Percentiles rank a stretch among this genome's conserved stretches.
These are phyloP conservation scores for Pheosia tremula DNA, from an alignment of 2,888 invertebrate genomes.

Conservation along the genomic window DNA sequence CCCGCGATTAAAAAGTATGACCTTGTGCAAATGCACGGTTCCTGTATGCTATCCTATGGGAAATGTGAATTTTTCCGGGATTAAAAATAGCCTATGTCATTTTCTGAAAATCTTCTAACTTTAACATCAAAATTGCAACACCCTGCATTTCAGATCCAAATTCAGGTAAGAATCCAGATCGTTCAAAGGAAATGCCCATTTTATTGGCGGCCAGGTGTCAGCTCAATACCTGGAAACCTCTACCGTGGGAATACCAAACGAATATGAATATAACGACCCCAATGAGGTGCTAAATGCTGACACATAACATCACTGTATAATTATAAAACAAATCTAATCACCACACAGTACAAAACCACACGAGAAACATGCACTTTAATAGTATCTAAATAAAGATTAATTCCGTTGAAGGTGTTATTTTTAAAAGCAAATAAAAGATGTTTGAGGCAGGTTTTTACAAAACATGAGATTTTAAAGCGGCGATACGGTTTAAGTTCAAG, in stretches of 20 bases:
- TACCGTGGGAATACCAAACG: conserved; percentile 42
- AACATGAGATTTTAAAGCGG: conserved; percentile 39
- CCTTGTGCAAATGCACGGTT: too few species aligned
- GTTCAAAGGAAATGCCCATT: neutral
- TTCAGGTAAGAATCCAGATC: neutral
- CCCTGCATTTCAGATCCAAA: neutral
- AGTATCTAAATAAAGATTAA: conserved; percentile 7
- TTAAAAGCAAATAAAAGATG: conserved; percentile 20
- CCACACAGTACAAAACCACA: neutral
- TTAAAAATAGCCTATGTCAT: too few species aligned
- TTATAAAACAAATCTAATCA: conserved; percentile 12
- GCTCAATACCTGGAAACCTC: conserved; percentile 33
- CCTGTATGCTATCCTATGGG: too few species aligned
- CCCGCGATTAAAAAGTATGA: too few species aligned
- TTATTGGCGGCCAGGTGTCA: conserved; percentile 26
- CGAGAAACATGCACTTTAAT: conserved; percentile 12
- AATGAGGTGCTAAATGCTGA: conserved; percentile 48
- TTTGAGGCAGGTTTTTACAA: conserved; percentile 36
- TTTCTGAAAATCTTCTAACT: too few species aligned
- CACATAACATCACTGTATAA: conserved; percentile 42
- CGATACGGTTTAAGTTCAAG: conserved; percentile 41
- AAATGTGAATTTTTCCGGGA: too few species aligned
- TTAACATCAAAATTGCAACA: too few species aligned
- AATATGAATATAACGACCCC: conserved; percentile 48
- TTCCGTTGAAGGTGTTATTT: neutral